phyloP scores from a whole-genome alignment of 2,797 vertebrate genomes.

The Pteropus rufus region DNA sequence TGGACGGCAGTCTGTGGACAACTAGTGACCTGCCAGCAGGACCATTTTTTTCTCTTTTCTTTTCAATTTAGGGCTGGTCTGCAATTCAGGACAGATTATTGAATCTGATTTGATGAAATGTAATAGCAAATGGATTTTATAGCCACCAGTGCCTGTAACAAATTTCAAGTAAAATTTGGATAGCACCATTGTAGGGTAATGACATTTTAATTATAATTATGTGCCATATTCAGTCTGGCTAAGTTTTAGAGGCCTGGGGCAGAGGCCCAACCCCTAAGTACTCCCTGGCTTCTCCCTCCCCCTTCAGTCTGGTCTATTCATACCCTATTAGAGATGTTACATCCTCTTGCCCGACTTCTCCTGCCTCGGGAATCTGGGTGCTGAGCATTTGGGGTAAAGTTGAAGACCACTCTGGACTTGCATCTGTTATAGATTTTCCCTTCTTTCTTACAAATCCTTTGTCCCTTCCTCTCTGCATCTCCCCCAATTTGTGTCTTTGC shows the following conservation, averaged over 20 bases:
- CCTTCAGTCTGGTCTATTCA: neutral
- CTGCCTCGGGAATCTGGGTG: neutral
- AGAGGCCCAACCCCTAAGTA: neutral
- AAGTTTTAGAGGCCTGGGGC: neutral
- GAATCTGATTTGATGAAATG: constrained; percentile 59
- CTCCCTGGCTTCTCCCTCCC: neutral
- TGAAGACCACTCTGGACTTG: neutral
- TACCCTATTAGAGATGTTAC: neutral
- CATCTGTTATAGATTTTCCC: neutral
- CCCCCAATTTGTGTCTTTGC: neutral
- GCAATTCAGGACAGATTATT: constrained; percentile 27
- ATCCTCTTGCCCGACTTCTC: neutral
- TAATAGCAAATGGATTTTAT: constrained; percentile 65
- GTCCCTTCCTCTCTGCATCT: neutral
- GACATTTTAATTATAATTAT: constrained; percentile 65
- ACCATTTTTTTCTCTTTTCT: neutral
- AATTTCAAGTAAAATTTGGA: constrained; percentile 58
- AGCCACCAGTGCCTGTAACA: constrained; percentile 41
- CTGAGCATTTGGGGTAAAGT: neutral
- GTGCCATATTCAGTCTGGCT: constrained; percentile 49
- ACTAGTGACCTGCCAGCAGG: neutral
- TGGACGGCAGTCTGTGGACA: neutral
- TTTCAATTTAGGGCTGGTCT: neutral
- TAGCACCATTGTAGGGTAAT: constrained; percentile 23
- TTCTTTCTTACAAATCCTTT: neutral